These are phyloP conservation scores for Galeopterus variegatus DNA, from an alignment of 2,113 vertebrate species.

Conservation along the genomic window DNA sequence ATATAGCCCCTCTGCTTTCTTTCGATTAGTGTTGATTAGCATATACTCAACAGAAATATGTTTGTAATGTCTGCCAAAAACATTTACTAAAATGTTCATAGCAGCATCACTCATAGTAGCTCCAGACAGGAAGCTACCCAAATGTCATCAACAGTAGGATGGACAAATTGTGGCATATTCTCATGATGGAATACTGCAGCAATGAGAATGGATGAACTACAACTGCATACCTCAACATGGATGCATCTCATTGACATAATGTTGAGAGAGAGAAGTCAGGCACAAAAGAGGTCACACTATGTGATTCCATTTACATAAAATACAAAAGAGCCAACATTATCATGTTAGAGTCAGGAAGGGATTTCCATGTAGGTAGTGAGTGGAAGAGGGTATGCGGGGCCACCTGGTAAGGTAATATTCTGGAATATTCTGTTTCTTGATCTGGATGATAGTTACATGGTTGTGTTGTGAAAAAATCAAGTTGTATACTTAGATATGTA, in stretches of 20 bases:
- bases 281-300: background rate
- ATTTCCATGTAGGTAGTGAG: background rate
- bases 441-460: background rate
- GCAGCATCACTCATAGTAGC: background rate
- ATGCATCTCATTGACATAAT: background rate
- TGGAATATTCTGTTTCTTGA: background rate
- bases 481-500: background rate
- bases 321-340: background rate
- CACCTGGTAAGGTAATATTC: background rate
- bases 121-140: background rate
- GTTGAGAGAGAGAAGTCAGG: background rate
- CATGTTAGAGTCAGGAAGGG: background rate
- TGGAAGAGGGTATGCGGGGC: background rate
- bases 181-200: background rate
- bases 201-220: background rate
- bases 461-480: background rate
- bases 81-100: background rate
- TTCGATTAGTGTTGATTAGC: background rate
- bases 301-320: background rate
- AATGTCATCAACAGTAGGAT: background rate
- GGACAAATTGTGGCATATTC: background rate
- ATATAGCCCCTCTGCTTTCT: background rate
- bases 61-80: background rate
- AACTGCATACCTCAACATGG: background rate
- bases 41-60: background rate